phyloP scores from a whole-genome alignment of 2,113 vertebrate species.

The Callipepla californica region DNA sequence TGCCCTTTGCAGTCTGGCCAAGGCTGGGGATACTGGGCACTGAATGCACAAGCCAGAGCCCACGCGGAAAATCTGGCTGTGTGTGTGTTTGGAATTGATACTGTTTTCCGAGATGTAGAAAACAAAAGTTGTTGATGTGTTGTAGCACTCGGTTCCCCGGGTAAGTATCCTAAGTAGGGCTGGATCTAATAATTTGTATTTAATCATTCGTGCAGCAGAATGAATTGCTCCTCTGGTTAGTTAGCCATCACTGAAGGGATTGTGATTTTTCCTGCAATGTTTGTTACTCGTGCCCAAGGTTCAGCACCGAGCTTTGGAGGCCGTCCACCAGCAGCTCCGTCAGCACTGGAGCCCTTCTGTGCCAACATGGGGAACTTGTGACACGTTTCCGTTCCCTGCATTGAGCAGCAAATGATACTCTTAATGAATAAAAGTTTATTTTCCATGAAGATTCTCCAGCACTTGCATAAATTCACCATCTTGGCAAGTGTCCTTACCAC shows the following conservation, averaged over 20 bases:
- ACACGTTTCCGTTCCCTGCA: conserved; percentile 33
- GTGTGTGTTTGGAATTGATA: background rate
- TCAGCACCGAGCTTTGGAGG: conserved; percentile 27
- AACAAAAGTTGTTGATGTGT: conserved; percentile 49
- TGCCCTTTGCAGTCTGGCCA: background rate
- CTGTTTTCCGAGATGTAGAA: background rate
- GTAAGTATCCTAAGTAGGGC: conserved; percentile 27
- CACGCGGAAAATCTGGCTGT: background rate
- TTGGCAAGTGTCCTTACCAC: conserved; percentile 47
- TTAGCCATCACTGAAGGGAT: conserved; percentile 50
- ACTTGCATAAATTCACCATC: conserved; percentile 35
- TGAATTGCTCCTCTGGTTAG: conserved; percentile 53
- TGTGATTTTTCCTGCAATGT: conserved; percentile 56
- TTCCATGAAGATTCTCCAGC: conserved; percentile 45
- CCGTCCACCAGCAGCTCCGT: conserved; percentile 11
- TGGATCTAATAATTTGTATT: conserved; percentile 70
- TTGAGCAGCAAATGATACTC: conserved; percentile 11
- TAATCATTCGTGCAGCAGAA: conserved; percentile 42
- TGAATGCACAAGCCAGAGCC: rapidly evolving
- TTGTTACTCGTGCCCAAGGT: background rate
- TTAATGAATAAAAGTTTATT: conserved; percentile 60
- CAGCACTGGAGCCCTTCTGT: conserved; percentile 25
- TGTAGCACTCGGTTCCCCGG: conserved; percentile 1
- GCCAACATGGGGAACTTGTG: conserved; percentile 32
- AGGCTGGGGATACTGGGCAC: background rate